Evolutionary conservation across 1,140 invertebrate genomes (phyloP).

Genomic region (Zaprionus kolodkinae): DNA sequence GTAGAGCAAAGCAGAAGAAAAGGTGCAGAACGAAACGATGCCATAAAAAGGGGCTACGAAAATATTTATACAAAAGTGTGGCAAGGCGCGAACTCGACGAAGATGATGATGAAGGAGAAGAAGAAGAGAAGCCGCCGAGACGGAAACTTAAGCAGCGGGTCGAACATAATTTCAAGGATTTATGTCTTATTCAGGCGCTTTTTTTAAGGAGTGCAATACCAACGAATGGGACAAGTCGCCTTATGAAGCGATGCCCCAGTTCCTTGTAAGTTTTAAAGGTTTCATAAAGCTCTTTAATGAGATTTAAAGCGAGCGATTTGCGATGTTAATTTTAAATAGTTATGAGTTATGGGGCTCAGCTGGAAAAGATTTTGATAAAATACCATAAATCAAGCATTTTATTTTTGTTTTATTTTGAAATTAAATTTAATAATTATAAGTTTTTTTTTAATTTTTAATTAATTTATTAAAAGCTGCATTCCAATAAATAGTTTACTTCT

Average conservation of each 20-base stretch:
- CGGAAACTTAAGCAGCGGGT: slow-evolving; percentile 32
- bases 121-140: too few relatives aligned
- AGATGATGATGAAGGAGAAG: background rate
- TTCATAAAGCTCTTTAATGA: slow-evolving; percentile 32
- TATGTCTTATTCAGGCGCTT: slow-evolving; percentile 65
- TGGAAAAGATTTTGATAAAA: background rate
- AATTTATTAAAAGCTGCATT: background rate
- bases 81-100: slow-evolving; percentile 32
- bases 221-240: slow-evolving; percentile 33
- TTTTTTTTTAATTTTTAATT: too few relatives aligned
- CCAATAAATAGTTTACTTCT: background rate
- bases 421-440: too few relatives aligned
- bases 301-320: background rate
- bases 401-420: too few relatives aligned
- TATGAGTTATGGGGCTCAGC: background rate
- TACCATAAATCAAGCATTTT: too few relatives aligned
- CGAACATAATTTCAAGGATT: slow-evolving; percentile 66
- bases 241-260: slow-evolving; percentile 19
- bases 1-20: background rate
- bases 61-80: slow-evolving; percentile 57
- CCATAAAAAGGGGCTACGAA: slow-evolving; percentile 36
- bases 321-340: background rate
- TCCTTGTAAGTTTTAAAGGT: background rate
- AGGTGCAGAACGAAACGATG: slow-evolving; percentile 29
- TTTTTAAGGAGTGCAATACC: slow-evolving; percentile 35